Evolutionary conservation across 1,140 invertebrate species (phyloP), one percentile per base, ranked within the genome.

Genomic region (Lutraria rhynchaena): DNA sequence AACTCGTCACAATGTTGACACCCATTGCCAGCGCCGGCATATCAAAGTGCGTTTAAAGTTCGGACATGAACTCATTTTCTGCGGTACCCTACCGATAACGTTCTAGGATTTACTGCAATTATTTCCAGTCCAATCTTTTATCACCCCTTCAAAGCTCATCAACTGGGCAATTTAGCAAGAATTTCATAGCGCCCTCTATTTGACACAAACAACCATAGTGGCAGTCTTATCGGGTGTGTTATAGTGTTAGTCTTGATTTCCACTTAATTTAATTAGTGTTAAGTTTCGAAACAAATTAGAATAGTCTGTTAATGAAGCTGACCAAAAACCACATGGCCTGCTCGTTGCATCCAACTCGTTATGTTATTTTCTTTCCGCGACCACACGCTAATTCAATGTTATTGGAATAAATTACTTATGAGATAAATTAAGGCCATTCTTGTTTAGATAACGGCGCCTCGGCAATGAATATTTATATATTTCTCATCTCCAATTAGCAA

Each of bases 231-330:
- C 75, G 41, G 41, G 37, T 22, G 13, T 67, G 63, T 41, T 67
- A 46, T 67, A 19, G 51, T 11, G 63, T 27, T 31, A 33, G n/a
- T n/a, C 44, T 49, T 69, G 51, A 70, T 67, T 37, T 69, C 65
- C 33, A 57, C 65, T 70, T 80, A 80, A 80, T 80, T 70, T 63
- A 80, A 80, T 80, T 80, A 80, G 49, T 44, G n/a, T 19, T 46
- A 46, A 46, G 46, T 29, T 80, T 70, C 41, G 61, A 80, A 80
- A 70, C 76, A 80, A 80, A 80, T 80, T 58, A 69, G 35, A 63
- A 60, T 17, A 27, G 27, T 17, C 22, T 58, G 65, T 57, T 80
- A 80, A 80, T 49, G 49, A 77, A 31, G 33, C 44, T 65, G 53
- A 53, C 76, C 65, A 22, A 53, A 58, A 31, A 69, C 57, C 73